Evolutionary conservation across 2,888 invertebrate genomes (phyloP), one percentile per base, ranked within the genome.

Genomic region (Scaptomyza polygonia): DNA sequence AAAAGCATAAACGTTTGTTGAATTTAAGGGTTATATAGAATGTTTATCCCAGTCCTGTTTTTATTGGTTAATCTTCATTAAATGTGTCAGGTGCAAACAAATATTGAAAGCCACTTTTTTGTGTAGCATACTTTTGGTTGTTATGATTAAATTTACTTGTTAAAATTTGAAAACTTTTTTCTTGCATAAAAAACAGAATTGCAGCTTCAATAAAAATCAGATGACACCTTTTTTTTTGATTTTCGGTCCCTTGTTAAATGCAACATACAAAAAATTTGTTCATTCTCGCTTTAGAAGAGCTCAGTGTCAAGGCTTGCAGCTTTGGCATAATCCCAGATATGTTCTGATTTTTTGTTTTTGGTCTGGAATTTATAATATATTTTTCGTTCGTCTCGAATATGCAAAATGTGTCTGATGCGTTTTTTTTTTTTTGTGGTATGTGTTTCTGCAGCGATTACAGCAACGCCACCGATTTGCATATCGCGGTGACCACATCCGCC

Each of bases 381-480:
- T 25, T 16, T 43, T 44, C 40, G 45, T 18, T 9, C 2, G 30
- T 62, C 39, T 48, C 51, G 21, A 69, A 74, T 71, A 67, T 76
- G 72, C 51, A 75, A 67, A 75, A 62, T 62, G 58, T 67, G 53
- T 67, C 61, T 71, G 63, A 71, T 75, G 58, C 52, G 61, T 74
- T 74, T n/a, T 36, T 7, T 14, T 4, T n/a, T 34, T 36, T 36
- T 14, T 7, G 5, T 5, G 14, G 65, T 67, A 36, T 65, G 30
- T 78, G 56, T 67, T 70, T 68, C 64, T 74, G 67, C 92, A 97
- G 96, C 91, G 95, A 96, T 92, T 97, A 97, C 91, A 94, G 94
- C 90, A 95, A 96, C 90, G 94, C 95, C 47, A 95, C 95, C 90
- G 96, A 97, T 92, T 94, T 98, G 72, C 98, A 98, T 92, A 97